Conservation (phyloP, 2,888 invertebrate genomes). For the Phyllotreta striolata region DNA sequence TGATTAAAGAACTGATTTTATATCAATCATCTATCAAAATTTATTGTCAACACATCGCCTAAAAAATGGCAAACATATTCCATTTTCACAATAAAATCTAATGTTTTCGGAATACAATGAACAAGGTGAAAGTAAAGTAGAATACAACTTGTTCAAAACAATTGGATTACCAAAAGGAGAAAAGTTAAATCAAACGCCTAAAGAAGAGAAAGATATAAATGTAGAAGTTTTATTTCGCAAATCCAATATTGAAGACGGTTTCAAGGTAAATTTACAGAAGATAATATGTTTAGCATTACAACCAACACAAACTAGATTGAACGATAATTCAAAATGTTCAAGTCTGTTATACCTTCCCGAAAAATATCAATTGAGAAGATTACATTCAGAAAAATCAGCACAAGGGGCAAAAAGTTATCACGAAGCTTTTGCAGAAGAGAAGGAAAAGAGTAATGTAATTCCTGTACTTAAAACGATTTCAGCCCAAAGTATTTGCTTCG, state of each 20-base stretch:
- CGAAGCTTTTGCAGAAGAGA: neutral
- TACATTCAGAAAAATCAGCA: neutral
- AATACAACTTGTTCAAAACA: no score
- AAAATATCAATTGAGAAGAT: neutral
- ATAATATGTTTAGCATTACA: constrained; percentile 1
- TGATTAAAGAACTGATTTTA: neutral
- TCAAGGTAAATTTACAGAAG: constrained; percentile 3
- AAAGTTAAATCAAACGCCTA: neutral
- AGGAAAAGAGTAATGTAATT: neutral
- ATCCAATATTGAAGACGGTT: neutral
- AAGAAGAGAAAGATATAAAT: constrained; percentile 7
- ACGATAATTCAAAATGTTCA: neutral
- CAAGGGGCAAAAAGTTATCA: neutral
- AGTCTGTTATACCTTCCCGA: neutral
- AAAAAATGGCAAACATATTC: neutral
- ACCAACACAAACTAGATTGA: neutral
- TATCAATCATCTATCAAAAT: neutral
- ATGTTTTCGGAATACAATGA: neutral
- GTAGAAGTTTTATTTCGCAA: constrained; percentile 1
- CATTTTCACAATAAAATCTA: neutral
- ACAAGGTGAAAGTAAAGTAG: neutral
- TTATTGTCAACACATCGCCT: neutral
- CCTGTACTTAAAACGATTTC: constrained; percentile 5
- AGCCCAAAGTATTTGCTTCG: neutral
- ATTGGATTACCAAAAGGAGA: no score